Evolutionary conservation across 2,888 invertebrate species (phyloP).

Genomic region (Pimpla rufipes): DNA sequence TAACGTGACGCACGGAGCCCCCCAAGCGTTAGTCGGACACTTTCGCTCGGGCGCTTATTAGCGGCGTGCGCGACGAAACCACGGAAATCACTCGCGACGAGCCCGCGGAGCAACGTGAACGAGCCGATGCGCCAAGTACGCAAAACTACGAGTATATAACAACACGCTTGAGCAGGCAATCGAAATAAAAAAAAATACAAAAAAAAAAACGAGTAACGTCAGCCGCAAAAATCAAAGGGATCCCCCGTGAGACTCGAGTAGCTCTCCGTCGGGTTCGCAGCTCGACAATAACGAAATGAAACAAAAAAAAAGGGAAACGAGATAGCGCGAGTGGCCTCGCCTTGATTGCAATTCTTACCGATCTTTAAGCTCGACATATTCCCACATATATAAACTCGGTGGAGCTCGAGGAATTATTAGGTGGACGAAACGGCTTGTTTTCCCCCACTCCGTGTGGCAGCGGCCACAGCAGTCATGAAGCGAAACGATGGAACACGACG

Average conservation of each 20-base stretch:
- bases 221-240: slow-evolving; percentile 64
- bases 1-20: slow-evolving; percentile 60
- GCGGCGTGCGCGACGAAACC: slow-evolving; percentile 22
- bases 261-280: slow-evolving; percentile 15
- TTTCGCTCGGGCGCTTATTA: slow-evolving; percentile 42
- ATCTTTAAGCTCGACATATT: slow-evolving; percentile 89
- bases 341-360: slow-evolving; percentile 84
- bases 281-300: no score
- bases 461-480: slow-evolving; percentile 79
- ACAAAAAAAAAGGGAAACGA: not conserved
- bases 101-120: not conserved
- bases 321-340: not conserved
- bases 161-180: slow-evolving; percentile 49
- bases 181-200: not conserved
- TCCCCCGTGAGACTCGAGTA: slow-evolving; percentile 6
- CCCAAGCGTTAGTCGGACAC: slow-evolving; percentile 46
- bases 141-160: slow-evolving; percentile 21
- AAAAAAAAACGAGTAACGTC: slow-evolving; percentile 48
- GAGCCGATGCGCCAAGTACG: slow-evolving; percentile 11
- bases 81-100: not conserved
- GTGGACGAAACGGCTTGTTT: slow-evolving; percentile 81
- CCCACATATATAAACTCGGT: slow-evolving; percentile 83
- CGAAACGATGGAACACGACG: slow-evolving; percentile 72
- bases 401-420: slow-evolving; percentile 73
- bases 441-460: slow-evolving; percentile 81